These are phyloP conservation scores for Ciconia boyciana DNA, from an alignment of 2,113 vertebrate genomes.

Conservation along the genomic window DNA sequence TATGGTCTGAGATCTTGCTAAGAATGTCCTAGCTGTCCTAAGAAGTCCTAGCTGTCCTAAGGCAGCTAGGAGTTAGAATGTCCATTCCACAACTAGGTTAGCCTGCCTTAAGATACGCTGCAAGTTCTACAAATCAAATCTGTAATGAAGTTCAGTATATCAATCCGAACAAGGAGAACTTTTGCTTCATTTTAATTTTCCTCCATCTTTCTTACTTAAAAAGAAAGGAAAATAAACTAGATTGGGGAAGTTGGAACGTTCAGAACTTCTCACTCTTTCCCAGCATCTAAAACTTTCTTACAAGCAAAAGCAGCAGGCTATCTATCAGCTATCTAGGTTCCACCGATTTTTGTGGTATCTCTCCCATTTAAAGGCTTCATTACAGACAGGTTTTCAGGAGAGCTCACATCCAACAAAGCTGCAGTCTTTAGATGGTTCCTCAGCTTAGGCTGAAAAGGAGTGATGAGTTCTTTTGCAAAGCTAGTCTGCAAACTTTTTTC, in stretches of 20 bases:
- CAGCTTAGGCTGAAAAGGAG: neutral
- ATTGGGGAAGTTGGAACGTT: neutral
- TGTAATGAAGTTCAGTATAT: neutral
- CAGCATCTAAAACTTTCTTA: neutral
- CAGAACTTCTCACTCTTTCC: neutral
- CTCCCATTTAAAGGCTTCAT: neutral
- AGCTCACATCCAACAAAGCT: neutral
- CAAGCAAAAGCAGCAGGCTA: neutral
- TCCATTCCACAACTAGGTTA: neutral
- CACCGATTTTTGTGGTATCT: neutral
- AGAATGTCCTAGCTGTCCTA: neutral
- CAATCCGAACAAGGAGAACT: neutral
- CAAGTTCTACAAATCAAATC: neutral
- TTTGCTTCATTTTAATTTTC: neutral
- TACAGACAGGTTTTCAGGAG: neutral
- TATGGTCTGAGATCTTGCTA: neutral
- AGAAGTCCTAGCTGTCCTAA: neutral
- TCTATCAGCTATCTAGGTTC: neutral
- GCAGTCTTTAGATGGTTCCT: neutral
- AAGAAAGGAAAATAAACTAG: neutral
- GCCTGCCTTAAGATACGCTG: neutral
- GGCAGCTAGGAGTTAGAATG: neutral
- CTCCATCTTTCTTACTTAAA: neutral
- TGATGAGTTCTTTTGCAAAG: neutral
- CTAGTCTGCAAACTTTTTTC: neutral